Evolutionary conservation across 2,113 vertebrate genomes (phyloP).

Genomic region (Bubo scandiacus): DNA sequence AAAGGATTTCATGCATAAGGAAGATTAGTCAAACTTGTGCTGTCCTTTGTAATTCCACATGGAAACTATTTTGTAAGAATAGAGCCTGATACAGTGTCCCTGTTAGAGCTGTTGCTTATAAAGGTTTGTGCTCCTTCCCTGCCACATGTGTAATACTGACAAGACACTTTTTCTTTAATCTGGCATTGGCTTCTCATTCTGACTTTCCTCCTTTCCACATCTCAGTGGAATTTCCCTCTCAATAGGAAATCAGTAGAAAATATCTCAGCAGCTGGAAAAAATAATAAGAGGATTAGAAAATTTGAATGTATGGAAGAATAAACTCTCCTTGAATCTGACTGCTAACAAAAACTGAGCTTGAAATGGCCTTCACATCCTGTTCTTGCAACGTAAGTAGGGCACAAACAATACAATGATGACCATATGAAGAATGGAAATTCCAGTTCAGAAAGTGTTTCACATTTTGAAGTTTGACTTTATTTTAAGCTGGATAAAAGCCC

Average conservation of each 20-base stretch:
- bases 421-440: neutral
- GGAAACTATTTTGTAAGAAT: neutral
- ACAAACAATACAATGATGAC: neutral
- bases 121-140: neutral
- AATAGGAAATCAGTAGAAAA: slow-evolving; percentile 14
- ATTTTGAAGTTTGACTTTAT: neutral
- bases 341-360: neutral
- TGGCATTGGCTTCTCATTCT: neutral
- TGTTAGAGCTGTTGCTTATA: neutral
- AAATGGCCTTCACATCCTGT: neutral
- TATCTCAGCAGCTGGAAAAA: neutral
- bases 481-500: neutral
- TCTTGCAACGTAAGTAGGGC: neutral
- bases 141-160: neutral
- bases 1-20: neutral
- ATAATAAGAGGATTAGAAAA: neutral
- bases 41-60: neutral
- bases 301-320: slow-evolving; percentile 8
- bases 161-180: neutral
- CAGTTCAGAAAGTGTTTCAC: neutral
- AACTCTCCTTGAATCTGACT: neutral
- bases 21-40: neutral
- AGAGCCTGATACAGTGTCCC: neutral
- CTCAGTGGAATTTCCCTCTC: neutral
- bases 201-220: neutral